phyloP scores from a whole-genome alignment of 2,888 invertebrate genomes.

The Agriopis aurantiaria region DNA sequence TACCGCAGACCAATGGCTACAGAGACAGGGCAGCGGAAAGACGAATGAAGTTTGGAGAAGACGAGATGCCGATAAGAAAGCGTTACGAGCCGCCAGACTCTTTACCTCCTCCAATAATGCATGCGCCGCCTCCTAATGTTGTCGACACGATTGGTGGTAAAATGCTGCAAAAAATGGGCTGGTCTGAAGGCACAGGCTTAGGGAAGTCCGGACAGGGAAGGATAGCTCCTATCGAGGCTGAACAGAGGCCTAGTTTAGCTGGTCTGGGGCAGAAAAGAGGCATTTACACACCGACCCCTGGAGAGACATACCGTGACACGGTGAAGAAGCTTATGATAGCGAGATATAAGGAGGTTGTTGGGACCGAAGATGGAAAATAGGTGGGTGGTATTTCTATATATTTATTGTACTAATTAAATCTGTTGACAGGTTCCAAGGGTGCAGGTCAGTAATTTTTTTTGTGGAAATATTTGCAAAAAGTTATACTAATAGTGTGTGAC shows the following conservation, averaged over 20 bases:
- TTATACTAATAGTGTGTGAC: no score
- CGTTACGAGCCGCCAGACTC: conserved; percentile 71
- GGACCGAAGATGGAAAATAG: conserved; percentile 84
- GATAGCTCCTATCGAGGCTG: conserved; percentile 96
- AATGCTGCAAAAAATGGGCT: conserved; percentile 99
- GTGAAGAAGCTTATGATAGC: conserved; percentile 96
- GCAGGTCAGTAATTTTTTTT: conserved; percentile 63
- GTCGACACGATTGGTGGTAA: conserved; percentile 98
- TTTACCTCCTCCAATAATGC: conserved; percentile 80
- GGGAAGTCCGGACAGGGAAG: conserved; percentile 97
- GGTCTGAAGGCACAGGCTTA: conserved; percentile 98
- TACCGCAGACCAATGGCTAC: conserved; percentile 86
- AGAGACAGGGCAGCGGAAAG: conserved; percentile 98
- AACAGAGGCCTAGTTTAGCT: conserved; percentile 89
- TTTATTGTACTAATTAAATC: conserved; percentile 45
- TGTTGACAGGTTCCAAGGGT: conserved; percentile 61
- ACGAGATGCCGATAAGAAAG: conserved; percentile 88
- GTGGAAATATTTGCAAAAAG: no score
- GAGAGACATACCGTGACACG: conserved; percentile 95
- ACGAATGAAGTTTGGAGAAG: conserved; percentile 96
- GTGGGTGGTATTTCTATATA: conserved; percentile 64
- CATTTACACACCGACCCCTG: conserved; percentile 92
- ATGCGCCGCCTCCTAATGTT: conserved; percentile 88
- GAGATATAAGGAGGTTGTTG: conserved; percentile 93
- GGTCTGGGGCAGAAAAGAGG: conserved; percentile 95